phyloP scores from a whole-genome alignment of 2,888 invertebrate species.

The Congeria kusceri region DNA sequence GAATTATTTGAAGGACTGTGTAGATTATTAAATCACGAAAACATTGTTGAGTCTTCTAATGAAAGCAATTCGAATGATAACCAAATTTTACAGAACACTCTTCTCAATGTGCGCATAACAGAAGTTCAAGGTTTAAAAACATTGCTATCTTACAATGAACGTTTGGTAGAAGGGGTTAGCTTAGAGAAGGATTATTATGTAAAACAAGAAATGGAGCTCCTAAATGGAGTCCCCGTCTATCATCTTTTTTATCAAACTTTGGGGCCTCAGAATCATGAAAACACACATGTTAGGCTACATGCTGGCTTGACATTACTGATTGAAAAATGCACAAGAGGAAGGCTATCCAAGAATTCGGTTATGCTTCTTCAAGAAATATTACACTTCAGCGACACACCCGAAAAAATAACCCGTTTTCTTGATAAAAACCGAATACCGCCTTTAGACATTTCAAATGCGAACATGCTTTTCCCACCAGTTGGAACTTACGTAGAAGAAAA shows the following conservation, averaged over 20 bases:
- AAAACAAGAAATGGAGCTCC: not conserved
- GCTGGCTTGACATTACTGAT: conserved; percentile 16
- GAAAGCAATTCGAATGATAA: not conserved
- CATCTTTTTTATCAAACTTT: too few relatives aligned
- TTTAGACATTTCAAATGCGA: conserved; percentile 9
- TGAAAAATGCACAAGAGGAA: conserved; percentile 23
- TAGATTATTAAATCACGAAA: conserved; percentile 30
- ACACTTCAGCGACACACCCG: conserved; percentile 8
- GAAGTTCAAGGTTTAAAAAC: conserved; percentile 28
- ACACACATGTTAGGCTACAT: not conserved
- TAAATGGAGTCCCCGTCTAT: not conserved
- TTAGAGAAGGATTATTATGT: conserved; percentile 13
- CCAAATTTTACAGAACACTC: not conserved
- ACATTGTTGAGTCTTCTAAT: not conserved
- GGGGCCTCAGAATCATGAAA: too few relatives aligned
- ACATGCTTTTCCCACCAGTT: conserved; percentile 41
- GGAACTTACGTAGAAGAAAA: conserved; percentile 53
- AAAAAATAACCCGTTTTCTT: conserved; percentile 10
- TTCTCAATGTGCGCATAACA: conserved; percentile 13
- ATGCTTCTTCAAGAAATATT: conserved; percentile 5
- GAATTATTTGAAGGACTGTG: conserved; percentile 35
- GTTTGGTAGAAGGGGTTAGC: conserved; percentile 6
- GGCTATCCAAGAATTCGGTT: conserved; percentile 3
- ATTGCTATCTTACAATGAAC: conserved; percentile 10
- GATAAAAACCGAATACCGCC: conserved; percentile 27